Evolutionary conservation across 2,113 vertebrate genomes (phyloP), one percentile per base, ranked within the genome.

Genomic region (Scopus umbretta): DNA sequence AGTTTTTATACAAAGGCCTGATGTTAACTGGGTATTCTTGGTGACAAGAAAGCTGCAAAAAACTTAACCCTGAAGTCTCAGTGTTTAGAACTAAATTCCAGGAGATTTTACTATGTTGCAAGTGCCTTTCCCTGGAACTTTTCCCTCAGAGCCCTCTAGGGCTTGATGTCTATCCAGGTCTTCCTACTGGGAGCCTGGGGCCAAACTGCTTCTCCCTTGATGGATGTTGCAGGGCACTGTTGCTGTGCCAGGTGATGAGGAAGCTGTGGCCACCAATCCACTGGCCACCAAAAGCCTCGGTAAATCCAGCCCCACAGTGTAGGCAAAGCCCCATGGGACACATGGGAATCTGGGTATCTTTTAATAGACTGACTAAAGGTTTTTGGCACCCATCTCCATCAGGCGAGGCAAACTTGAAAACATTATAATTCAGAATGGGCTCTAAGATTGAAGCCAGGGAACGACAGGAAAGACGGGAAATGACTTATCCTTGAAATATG

Each of bases 401-500:
- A 93, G 74, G 85, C 91, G 94, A 92, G 73, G 45, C 43, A 43
- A 75, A 86, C 76, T 74, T 22, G 32, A 79, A 76, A 86, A 90
- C 81, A 92, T 32, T 55, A 5, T 32, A 72, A 70, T 53, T 78
- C 61, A 82, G 92, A 96, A 94, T 6, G 25, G 47, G 84, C 73
- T 87, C 52, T 0, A 26, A 87, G 53, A 62, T 25, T 0, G 18
- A 94, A 73, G 91, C 50, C 86, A 92, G 45, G 49, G 82, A 86
- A 66, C 0, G 21, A 73, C 94, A 96, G 90, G 95, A 93, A 92
- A 88, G 88, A 29, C 5, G 16, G 95, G 96, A 97, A 97, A 87
- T 96, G 96, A 97, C 96, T 95, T 96, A 87, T 87, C 78, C 94
- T 14, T 56, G 53, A 96, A 94, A 94, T 76, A 97, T 95, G 87